Conservation (phyloP, 2,797 vertebrate genomes). For the Salarias fasciatus region DNA sequence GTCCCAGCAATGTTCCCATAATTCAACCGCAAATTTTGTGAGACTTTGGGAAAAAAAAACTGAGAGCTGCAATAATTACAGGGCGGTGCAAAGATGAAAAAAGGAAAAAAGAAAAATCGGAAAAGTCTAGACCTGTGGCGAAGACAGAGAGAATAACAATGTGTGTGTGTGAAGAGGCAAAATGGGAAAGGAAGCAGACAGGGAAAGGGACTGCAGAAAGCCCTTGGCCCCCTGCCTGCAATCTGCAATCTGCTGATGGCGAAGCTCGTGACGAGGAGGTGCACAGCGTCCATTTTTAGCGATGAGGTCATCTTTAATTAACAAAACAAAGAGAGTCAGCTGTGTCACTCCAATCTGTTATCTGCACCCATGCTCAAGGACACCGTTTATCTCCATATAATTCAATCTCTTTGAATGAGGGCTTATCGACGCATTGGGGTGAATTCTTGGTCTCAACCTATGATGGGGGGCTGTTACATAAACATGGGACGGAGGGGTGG, state of each 20-base stretch:
- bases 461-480: constrained; percentile 76
- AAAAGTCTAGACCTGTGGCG: constrained; percentile 58
- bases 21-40: constrained; percentile 40
- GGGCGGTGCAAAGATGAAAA: constrained; percentile 26
- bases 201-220: constrained; percentile 77
- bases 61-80: constrained; percentile 34
- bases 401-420: constrained; percentile 82
- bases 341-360: constrained; percentile 86
- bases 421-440: constrained; percentile 78
- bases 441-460: constrained; percentile 73
- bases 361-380: constrained; percentile 85
- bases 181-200: constrained; percentile 71
- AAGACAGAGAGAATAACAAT: constrained; percentile 50
- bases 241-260: constrained; percentile 88
- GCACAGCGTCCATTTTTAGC: constrained; percentile 87
- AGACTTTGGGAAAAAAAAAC: constrained; percentile 34
- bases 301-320: constrained; percentile 91
- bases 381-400: constrained; percentile 84
- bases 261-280: constrained; percentile 83
- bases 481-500: constrained; percentile 52
- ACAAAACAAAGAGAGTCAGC: constrained; percentile 87
- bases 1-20: constrained; percentile 43
- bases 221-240: constrained; percentile 83
- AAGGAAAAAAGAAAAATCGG: constrained; percentile 22
- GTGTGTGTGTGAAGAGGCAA: constrained; percentile 63